phyloP scores from a whole-genome alignment of 2,888 invertebrate species.

The Spodoptera picta region DNA sequence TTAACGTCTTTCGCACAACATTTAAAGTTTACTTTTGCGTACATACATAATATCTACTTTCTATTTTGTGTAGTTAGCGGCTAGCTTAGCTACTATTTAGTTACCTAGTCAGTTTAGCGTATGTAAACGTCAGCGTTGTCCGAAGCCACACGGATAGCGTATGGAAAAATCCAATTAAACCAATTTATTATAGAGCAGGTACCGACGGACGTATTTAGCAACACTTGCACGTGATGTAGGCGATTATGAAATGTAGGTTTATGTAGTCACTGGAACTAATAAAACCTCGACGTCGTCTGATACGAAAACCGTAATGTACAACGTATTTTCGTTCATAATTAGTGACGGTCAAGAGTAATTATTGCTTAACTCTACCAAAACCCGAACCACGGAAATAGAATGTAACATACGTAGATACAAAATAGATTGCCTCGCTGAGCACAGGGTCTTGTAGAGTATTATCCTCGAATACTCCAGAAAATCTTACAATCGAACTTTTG shows the following conservation, averaged over 20 bases:
- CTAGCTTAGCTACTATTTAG: not conserved
- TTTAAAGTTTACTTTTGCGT: no score
- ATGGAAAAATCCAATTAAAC: constrained; percentile 54
- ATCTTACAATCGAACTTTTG: no score
- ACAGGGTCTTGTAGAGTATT: no score
- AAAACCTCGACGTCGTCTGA: constrained; percentile 18
- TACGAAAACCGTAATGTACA: constrained; percentile 20
- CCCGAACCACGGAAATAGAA: no score
- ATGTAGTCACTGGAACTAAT: constrained; percentile 8
- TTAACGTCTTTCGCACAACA: no score
- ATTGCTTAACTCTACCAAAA: no score
- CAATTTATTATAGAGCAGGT: constrained; percentile 48
- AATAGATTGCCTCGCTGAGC: no score
- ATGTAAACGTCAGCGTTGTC: constrained; percentile 21
- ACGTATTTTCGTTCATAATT: constrained; percentile 11
- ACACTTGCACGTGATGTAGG: constrained; percentile 19
- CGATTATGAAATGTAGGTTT: constrained; percentile 2
- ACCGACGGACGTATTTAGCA: constrained; percentile 21
- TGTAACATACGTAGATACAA: no score
- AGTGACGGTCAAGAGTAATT: not conserved
- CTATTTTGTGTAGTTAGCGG: not conserved
- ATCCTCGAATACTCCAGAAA: no score
- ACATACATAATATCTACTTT: no score
- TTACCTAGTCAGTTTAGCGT: constrained; percentile 17
- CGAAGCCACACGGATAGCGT: constrained; percentile 44